A percentile compares a stretch with the other conserved stretches of the same genome.
phyloP scores from a whole-genome alignment of 2,888 invertebrate species.

The Poecilobothrus nobilitatus region DNA sequence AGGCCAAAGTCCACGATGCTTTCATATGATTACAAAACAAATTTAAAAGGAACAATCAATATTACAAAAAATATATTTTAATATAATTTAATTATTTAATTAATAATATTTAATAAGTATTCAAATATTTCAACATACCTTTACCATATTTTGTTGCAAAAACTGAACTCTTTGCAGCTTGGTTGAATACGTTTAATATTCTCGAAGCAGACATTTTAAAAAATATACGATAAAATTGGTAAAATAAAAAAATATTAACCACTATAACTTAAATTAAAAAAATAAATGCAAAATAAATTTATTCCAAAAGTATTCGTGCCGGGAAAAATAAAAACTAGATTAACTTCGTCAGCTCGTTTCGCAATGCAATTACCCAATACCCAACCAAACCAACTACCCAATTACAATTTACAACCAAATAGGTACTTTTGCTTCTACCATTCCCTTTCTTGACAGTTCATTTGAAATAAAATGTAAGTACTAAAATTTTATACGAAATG shows the following conservation, averaged over 20 bases:
- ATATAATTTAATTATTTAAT: too few species aligned
- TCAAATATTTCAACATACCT: not conserved
- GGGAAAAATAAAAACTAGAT: not conserved
- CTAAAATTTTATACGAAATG: too few species aligned
- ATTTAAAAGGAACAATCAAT: not conserved
- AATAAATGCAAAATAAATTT: constrained; percentile 1
- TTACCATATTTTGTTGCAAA: not conserved
- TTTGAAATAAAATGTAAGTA: too few species aligned
- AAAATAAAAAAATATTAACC: not conserved
- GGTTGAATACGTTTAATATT: not conserved
- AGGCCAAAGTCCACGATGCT: constrained; percentile 1
- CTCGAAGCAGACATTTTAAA: not conserved
- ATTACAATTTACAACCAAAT: too few species aligned
- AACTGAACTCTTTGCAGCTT: not conserved
- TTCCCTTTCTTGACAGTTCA: too few species aligned
- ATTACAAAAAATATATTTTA: not conserved
- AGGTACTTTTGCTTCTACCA: too few species aligned
- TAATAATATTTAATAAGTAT: too few species aligned
- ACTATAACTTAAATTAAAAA: not conserved
- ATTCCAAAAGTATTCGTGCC: not conserved
- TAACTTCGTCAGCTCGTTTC: not conserved
- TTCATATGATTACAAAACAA: not conserved
- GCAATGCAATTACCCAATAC: not conserved
- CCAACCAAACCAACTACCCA: not conserved
- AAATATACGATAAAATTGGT: not conserved